Evolutionary conservation across 1,140 invertebrate species (phyloP), one percentile per base, ranked within the genome.

Genomic region (Trichonephila inaurata): DNA sequence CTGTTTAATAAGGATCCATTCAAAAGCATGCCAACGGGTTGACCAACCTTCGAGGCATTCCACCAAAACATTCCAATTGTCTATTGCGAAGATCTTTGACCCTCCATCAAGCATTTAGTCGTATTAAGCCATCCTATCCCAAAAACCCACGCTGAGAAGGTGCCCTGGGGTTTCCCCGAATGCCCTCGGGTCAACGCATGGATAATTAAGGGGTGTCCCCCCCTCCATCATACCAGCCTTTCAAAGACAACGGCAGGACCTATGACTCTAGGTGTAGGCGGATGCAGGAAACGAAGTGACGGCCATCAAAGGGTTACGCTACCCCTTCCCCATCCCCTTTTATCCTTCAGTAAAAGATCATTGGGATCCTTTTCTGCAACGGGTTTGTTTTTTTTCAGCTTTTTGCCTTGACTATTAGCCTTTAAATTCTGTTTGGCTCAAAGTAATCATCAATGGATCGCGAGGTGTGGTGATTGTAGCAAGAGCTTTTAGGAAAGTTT

Each of bases 221-320:
- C 72, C 72, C 72, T 33, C 72, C 14, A 33, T 16, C 72, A 77
- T 77, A 77, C 72, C 72, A 77, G 24, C 28, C 72, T 33, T 33
- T 77, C 28, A 77, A 77, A 77, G 72, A 77, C 72, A 77, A 77
- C 66, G 7, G 66, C 66, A 28, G 66, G 66, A 69, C 72, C 72
- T 77, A 77, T 77, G 72, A 77, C 72, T 77, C 51, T 51, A 51
- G 72, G 72, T 77, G 69, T 77, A 28, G 72, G 72, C 72, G 72
- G 72, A 77, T 77, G 72, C 28, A 16, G 72, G 72, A 77, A 77
- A 77, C 72, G 28, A 77, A 77, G 28, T 40, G 72, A 77, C 72
- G 72, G 72, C 72, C 72, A 77, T 77, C 72, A 77, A 51, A 28
- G 72, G 72, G 72, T 77, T 77, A 28, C 24, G 72, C 24, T 69